Conservation (phyloP, 2,113 vertebrate genomes). For the Mandrillus leucophaeus region DNA sequence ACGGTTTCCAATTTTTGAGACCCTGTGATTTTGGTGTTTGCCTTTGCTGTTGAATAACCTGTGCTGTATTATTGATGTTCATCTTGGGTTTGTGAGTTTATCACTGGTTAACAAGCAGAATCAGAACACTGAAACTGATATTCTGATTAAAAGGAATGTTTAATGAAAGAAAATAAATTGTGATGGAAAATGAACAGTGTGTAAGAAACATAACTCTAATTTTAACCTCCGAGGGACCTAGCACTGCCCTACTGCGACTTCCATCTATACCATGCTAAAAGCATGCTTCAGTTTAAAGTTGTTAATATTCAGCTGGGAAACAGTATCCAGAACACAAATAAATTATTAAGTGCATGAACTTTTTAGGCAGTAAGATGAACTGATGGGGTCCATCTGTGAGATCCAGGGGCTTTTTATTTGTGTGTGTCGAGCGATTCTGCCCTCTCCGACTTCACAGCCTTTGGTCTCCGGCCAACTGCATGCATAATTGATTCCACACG, state of each 20-base stretch:
- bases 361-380: conserved; percentile 99
- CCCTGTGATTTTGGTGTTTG: conserved; percentile 65
- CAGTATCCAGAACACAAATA: conserved; percentile 99
- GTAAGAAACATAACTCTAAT: conserved; percentile 83
- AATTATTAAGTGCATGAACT: conserved; percentile 99
- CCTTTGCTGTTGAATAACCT: conserved; percentile 40
- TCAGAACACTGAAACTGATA: conserved; percentile 85
- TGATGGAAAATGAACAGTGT: conserved; percentile 84
- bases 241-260: conserved; percentile 90
- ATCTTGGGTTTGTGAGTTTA: conserved; percentile 80
- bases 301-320: conserved; percentile 99
- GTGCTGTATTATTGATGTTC: conserved; percentile 69
- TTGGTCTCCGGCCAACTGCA: conserved; percentile 98
- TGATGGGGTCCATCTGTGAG: conserved; percentile 98
- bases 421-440: conserved; percentile 91
- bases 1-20: conserved; percentile 57
- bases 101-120: conserved; percentile 78
- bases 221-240: conserved; percentile 88
- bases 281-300: conserved; percentile 97
- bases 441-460: conserved; percentile 94
- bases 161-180: conserved; percentile 90
- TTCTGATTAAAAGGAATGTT: conserved; percentile 91
- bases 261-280: conserved; percentile 91
- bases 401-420: conserved; percentile 92
- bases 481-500: conserved; percentile 99